phyloP scores from a whole-genome alignment of 2,113 vertebrate species.

The Carassius gibelio region DNA sequence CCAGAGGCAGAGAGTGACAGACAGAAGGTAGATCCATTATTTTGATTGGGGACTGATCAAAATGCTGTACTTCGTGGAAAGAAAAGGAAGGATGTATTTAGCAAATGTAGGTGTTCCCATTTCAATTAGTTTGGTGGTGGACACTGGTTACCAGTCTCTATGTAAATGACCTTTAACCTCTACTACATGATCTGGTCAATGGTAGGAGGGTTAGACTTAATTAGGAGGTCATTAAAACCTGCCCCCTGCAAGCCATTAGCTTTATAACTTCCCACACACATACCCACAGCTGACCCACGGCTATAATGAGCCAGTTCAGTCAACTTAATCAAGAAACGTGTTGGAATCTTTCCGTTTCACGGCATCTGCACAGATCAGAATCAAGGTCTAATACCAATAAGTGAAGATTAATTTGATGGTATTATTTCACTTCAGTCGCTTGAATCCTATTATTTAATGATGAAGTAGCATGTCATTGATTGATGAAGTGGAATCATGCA shows the following conservation, averaged over 20 bases:
- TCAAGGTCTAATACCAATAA: neutral
- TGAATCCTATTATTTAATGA: neutral
- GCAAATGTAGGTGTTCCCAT: slow-evolving; percentile 17
- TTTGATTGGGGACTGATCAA: neutral
- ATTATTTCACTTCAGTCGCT: neutral
- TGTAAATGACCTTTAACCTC: slow-evolving; percentile 73
- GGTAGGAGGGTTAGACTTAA: slow-evolving; percentile 71
- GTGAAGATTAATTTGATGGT: slow-evolving; percentile 16
- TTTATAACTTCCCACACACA: slow-evolving; percentile 54
- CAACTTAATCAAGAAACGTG: slow-evolving; percentile 5
- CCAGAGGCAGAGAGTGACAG: neutral
- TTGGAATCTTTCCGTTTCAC: neutral
- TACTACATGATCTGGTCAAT: slow-evolving; percentile 72
- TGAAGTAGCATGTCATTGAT: slow-evolving; percentile 18
- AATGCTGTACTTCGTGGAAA: neutral
- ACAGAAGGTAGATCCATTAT: neutral
- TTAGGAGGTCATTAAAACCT: slow-evolving; percentile 74
- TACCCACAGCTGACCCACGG: slow-evolving; percentile 31
- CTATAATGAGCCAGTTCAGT: slow-evolving; percentile 23
- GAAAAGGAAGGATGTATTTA: neutral
- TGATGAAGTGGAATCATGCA: neutral
- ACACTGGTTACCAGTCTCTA: slow-evolving; percentile 70
- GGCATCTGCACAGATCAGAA: neutral
- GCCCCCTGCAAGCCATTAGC: slow-evolving; percentile 63
- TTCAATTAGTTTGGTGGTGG: slow-evolving; percentile 67